Base-by-base conservation (phyloP, 2,888 invertebrate species). In the Cybosia mesomella region DNA sequence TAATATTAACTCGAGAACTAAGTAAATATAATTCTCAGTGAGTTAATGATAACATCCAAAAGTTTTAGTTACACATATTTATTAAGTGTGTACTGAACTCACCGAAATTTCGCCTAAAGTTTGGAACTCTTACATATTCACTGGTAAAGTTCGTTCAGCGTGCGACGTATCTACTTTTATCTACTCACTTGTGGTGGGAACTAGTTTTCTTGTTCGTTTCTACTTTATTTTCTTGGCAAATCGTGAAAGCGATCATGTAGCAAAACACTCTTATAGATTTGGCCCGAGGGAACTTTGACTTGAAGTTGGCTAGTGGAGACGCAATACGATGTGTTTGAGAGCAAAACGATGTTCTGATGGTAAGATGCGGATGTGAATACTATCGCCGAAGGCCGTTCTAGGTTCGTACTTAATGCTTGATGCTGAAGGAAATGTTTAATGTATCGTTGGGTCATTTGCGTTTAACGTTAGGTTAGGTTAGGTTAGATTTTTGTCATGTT, bases 201-300 rank as follows among this genome's bases (percentile, higher is more conserved):
- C 85, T 87, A 90, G 90, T 91, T 91, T 88, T 80, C 85, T 83
- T 89, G 89, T 89, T 90, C 85, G 83, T 83, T 83, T 84, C 83
- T 86, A 90, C 91, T 92, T 89, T 92, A 93, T 93, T 92, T 92
- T 92, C 92, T 93, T 93, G 92, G 91, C 91, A 92, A 92, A 93
- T 92, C 92, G 92, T 91, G 88, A 89, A 93, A 92, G 91, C 92
- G 93, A 93, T 94, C 94, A 93, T 92, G 94, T 94, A 93, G 93
- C 92, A 93, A 93, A 93, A 93, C 89, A 92, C 89, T 91, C 92
- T 92, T 93, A 93, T 92, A 89, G 92, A 92, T 94, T 93, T 92
- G 87, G 92, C 94, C 92, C 87, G 83, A 79, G 90, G 93, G 88
- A 94, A 94, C 90, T 94, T 92, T 93, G 93, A 92, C 93, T 93